A percentile compares a stretch with the other conserved stretches of the same genome.
These are phyloP conservation scores for Microctonus hyperodae DNA, from an alignment of 2,888 invertebrate genomes.

Conservation along the genomic window DNA sequence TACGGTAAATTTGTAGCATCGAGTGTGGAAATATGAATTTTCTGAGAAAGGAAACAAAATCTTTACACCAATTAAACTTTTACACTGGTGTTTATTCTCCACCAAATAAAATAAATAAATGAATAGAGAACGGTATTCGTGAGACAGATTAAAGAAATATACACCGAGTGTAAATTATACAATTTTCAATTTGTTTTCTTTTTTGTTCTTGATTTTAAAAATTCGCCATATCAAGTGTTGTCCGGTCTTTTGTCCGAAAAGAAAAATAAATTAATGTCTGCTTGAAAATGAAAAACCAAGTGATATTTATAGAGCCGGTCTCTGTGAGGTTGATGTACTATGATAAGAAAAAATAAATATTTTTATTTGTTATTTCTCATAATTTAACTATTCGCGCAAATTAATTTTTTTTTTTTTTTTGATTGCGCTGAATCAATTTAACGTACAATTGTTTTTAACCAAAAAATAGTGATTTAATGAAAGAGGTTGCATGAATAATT, in stretches of 20 bases:
- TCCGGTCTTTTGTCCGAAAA: not conserved
- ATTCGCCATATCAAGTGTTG: conserved; percentile 28
- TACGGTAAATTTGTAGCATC: not conserved
- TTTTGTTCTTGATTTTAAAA: conserved; percentile 3
- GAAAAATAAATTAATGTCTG: conserved; percentile 22
- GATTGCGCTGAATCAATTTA: conserved; percentile 31
- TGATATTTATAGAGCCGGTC: conserved; percentile 36
- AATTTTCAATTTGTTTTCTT: conserved; percentile 5
- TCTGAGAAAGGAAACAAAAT: not conserved
- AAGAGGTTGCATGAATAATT: conserved; percentile 31
- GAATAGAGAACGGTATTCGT: not conserved
- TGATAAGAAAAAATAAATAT: not conserved
- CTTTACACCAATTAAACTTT: not conserved
- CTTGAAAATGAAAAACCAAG: conserved; percentile 16
- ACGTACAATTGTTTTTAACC: conserved; percentile 57
- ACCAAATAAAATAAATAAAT: not conserved
- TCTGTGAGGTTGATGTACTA: conserved; percentile 32
- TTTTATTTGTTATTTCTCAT: conserved; percentile 24
- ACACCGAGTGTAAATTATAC: not conserved
- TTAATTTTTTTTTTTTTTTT: not conserved
- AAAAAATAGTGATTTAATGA: conserved; percentile 51
- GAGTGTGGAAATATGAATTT: not conserved
- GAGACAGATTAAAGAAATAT: not conserved
- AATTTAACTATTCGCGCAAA: conserved; percentile 24
- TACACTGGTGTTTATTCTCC: not conserved